These are phyloP conservation scores for Platycnemis pennipes DNA, from an alignment of 2,888 invertebrate species.

Conservation along the genomic window DNA sequence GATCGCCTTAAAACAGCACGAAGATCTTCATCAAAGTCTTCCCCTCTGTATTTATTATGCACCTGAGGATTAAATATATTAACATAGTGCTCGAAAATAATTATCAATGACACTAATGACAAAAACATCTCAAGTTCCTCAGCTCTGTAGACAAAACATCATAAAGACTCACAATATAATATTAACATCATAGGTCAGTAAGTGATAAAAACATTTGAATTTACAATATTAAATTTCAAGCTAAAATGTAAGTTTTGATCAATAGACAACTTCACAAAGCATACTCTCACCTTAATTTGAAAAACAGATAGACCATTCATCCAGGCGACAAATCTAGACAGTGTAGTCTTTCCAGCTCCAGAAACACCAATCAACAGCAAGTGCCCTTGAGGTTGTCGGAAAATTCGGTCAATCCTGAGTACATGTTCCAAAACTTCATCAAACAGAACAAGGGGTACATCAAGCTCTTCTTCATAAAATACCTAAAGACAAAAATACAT, in stretches of 20 bases:
- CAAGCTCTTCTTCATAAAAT: constrained; percentile 99
- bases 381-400: constrained; percentile 99
- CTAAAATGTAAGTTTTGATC: no score
- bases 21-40: constrained; percentile 99
- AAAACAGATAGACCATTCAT: constrained; percentile 99
- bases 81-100: background rate
- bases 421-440: constrained; percentile 99
- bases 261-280: no score
- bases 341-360: constrained; percentile 99
- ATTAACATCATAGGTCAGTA: background rate
- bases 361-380: constrained; percentile 98
- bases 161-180: background rate
- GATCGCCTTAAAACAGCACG: constrained; percentile 92
- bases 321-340: constrained; percentile 99
- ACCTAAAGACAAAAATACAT: constrained; percentile 80
- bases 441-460: constrained; percentile 98
- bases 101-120: background rate
- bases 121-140: background rate
- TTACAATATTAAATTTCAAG: no score
- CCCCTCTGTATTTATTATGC: constrained; percentile 99
- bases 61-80: constrained; percentile 81
- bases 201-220: background rate
- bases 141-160: constrained; percentile 45
- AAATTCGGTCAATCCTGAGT: constrained; percentile 98
- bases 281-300: constrained; percentile 92